Conservation (phyloP, 2,888 invertebrate species). For the Hemistola chrysoprasaria region DNA sequence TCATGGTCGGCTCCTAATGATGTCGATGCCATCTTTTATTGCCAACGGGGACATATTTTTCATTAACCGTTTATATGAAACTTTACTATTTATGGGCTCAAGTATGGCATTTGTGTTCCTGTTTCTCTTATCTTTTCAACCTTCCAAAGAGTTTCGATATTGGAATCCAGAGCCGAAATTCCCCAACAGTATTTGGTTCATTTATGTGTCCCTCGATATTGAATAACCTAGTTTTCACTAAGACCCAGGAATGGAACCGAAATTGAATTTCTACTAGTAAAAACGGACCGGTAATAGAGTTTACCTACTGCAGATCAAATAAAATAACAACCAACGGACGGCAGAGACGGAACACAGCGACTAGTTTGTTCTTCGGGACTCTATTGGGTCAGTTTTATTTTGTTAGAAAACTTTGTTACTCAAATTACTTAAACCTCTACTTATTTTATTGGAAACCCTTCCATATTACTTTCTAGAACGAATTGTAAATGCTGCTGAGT, state of each 20-base stretch:
- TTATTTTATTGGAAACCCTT: constrained; percentile 10
- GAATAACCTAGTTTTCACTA: constrained; percentile 64
- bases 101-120: constrained; percentile 1
- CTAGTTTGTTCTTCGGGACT: constrained; percentile 17
- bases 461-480: neutral
- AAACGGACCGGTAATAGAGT: constrained; percentile 75
- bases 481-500: too few species aligned
- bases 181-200: constrained; percentile 29
- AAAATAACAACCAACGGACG: constrained; percentile 62
- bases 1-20: constrained; percentile 69
- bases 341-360: constrained; percentile 40
- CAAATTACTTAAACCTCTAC: constrained; percentile 3
- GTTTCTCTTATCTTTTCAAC: constrained; percentile 4
- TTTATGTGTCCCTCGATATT: constrained; percentile 55
- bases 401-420: constrained; percentile 17
- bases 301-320: constrained; percentile 72
- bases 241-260: constrained; percentile 59
- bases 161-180: constrained; percentile 20
- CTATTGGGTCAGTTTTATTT: constrained; percentile 26
- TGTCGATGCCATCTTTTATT: constrained; percentile 73
- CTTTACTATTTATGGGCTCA: constrained; percentile 36
- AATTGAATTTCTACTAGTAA: constrained; percentile 76
- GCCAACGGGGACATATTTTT: constrained; percentile 68
- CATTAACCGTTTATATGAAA: constrained; percentile 67
- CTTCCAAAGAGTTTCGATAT: constrained; percentile 16